Percentiles rank a stretch among this genome's conserved stretches.
These are phyloP conservation scores for Rhinella marina DNA, from an alignment of 2,797 vertebrate species.

Conservation along the genomic window DNA sequence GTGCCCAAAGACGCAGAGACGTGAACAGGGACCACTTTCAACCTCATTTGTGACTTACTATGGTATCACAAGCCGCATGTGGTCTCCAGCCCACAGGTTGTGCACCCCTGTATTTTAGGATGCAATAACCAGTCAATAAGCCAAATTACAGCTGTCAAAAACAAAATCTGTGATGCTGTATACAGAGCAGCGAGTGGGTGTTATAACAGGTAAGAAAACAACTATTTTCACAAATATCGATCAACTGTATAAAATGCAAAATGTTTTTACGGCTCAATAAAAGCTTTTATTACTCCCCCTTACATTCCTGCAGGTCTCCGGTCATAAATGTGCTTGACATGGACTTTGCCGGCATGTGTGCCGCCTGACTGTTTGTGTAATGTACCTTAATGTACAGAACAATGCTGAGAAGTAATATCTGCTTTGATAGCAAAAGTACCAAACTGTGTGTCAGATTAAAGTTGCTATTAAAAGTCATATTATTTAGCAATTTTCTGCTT, in stretches of 20 bases:
- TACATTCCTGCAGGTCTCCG: slow-evolving; percentile 1
- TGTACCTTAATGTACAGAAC: slow-evolving; percentile 30
- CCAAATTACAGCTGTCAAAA: not conserved
- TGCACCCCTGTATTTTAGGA: not conserved
- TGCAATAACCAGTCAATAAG: not conserved
- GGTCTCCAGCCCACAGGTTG: no score
- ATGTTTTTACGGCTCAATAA: slow-evolving; percentile 27
- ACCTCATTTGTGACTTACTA: no score
- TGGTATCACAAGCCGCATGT: no score
- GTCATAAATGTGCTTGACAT: slow-evolving; percentile 28
- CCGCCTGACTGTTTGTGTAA: slow-evolving; percentile 25
- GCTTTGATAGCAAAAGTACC: slow-evolving; percentile 23
- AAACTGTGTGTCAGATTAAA: slow-evolving; percentile 41
- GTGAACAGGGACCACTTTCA: no score
- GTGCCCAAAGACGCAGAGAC: no score
- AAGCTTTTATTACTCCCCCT: slow-evolving; percentile 6
- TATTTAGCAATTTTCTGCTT: slow-evolving; percentile 19
- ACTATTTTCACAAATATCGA: not conserved
- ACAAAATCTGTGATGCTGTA: not conserved
- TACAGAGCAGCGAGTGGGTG: not conserved
- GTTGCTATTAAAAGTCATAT: slow-evolving; percentile 33
- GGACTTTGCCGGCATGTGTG: slow-evolving; percentile 23
- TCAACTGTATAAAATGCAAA: slow-evolving; percentile 16
- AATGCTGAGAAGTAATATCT: slow-evolving; percentile 30
- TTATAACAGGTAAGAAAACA: not conserved